Base-by-base conservation (phyloP, 1,140 invertebrate genomes). In the Brachionus koreanus region DNA sequence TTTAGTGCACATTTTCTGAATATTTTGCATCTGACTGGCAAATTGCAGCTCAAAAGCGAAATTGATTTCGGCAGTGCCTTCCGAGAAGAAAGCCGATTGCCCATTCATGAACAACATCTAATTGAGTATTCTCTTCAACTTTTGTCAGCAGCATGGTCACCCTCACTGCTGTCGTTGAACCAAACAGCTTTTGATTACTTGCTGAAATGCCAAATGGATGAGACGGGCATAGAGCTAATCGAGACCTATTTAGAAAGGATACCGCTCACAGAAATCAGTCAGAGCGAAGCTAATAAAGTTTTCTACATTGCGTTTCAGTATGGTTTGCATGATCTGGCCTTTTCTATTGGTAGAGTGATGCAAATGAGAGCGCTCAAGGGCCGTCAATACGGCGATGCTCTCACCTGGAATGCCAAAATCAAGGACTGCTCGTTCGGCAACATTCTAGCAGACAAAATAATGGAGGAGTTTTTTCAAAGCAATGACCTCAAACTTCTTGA, bases 101-200 rank as follows among this genome's bases (percentile, higher is more conserved):
- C 49, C 7, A 25, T 57, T 23, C 76, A 79, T n/a, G 76, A 79
- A 42, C 23, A 79, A 29, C 49, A 79, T 42, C n/a, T 79, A 23
- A 61, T 25, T 35, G 76, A 79, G 57, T 79, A 79, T 43, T 16
- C 49, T 19, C 2, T 61, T 4, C 76, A 79, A 25, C 23, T 79
- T 10, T 42, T 79, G 9, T 79, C 76, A 0, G 29, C 49, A 12
- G 76, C 49, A 16, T 79, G 76, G 76, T 39, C 46, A 5, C 16
- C 29, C 2, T 61, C 33, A 5, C 29, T 33, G 12, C 46, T 79
- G 19, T 57, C 49, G 16, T n/a, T 79, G 10, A 10, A 79, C 39
- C 49, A 79, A 43, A 79, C 76, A 57, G 76, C 76, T 35, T 79
- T 79, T 61, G 76, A 79, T 42, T 79, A 79, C 29, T 79, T 79